Base-by-base conservation (phyloP, 2,113 vertebrate species). In the Dicaeum eximium region DNA sequence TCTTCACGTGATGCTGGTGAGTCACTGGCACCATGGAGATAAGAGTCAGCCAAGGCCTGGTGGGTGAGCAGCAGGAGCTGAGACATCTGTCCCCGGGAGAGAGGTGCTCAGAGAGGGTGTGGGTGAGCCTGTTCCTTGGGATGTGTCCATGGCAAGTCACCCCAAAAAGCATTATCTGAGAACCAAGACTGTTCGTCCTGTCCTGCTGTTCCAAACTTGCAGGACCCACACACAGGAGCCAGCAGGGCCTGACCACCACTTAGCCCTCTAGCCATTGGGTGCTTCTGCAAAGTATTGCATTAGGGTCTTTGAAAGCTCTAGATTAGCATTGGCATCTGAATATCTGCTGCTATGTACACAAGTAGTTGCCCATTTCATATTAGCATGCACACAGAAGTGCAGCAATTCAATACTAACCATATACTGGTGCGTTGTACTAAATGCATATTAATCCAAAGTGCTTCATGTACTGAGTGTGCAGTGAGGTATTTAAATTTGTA, bases 401-500 rank as follows among this genome's bases (percentile, higher is more conserved):
- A 61, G 79, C 79, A 54, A 80, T 88, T 92, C 71, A 73, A 45
- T n/a, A 35, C 33, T 69, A 86, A 69, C 62, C 20, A 58, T 62
- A 47, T 57, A 45, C 11, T 13, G 4, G 38, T 38, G 42, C 10
- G 1, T 90, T 73, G 35, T 54, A 70, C 82, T 93, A 83, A 95
- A 53, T 58, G 72, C 80, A 24, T 72, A 67, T 82, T 89, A 91
- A 92, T 75, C 61, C 70, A 45, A 81, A 91, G 57, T 38, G 53
- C 66, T 89, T 48, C 9, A 0, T 30, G 44, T 14, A 85, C 47
- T 53, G 87, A 91, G 51, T 58, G 44, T 71, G 47, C 2, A 3
- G 27, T 15, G 35, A 89, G 85, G 65, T 80, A 62, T 86, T 91
- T 91, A 80, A 70, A 83, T 90, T 75, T 90, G 87, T 62, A 60